Conservation (phyloP, 1,140 invertebrate genomes). For the Drosophila nannoptera region DNA sequence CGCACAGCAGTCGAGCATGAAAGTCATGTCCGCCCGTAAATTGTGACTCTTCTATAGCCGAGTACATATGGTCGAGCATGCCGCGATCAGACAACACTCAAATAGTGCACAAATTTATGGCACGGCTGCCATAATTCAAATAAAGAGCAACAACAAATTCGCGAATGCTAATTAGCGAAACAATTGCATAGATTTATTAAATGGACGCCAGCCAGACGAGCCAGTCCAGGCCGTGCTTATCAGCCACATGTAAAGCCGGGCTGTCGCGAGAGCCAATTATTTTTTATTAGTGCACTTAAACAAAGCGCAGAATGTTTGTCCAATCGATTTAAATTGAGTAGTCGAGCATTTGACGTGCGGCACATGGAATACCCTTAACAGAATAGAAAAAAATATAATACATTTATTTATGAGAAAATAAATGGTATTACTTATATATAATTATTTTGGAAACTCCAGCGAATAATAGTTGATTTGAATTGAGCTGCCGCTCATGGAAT, state of each 20-base stretch:
- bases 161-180: conserved; percentile 68
- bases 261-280: conserved; percentile 56
- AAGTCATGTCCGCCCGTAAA: conserved; percentile 75
- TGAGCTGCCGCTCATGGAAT: no score
- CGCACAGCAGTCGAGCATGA: conserved; percentile 66
- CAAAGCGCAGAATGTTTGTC: conserved; percentile 16
- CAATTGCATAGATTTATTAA: conserved; percentile 73
- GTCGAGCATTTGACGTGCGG: no score
- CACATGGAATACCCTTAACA: no score
- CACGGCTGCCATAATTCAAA: conserved; percentile 73
- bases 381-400: no score
- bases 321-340: background rate
- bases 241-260: conserved; percentile 29
- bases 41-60: conserved; percentile 42
- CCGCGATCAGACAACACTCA: conserved; percentile 24
- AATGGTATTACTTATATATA: no score
- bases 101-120: conserved; percentile 50
- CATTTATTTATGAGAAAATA: no score
- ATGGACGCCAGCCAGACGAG: conserved; percentile 57
- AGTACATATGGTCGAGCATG: conserved; percentile 4
- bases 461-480: no score
- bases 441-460: no score
- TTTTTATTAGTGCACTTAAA: conserved; percentile 57
- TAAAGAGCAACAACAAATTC: conserved; percentile 41
- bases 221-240: conserved; percentile 24